Base-by-base conservation (phyloP, 1,140 invertebrate genomes). In the Proales similis region DNA sequence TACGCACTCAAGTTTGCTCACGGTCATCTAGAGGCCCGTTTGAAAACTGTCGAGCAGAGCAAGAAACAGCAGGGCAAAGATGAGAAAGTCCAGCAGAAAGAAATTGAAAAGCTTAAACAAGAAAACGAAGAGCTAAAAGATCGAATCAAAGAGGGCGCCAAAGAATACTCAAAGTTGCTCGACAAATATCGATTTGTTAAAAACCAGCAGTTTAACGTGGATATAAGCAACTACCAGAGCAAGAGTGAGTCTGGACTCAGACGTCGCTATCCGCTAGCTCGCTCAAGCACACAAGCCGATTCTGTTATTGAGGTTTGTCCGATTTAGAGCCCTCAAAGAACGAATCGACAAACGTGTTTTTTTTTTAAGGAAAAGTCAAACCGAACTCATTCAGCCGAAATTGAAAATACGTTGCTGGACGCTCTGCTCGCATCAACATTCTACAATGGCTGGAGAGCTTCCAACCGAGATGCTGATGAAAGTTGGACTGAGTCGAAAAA, bases 121-220 rank as follows among this genome's bases (percentile, higher is more conserved):
- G 38, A 57, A 39, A 57, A 57, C 19, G 51, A 57, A 24, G 51
- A 57, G 19, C 36, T 57, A 1, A 57, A 57, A 39, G 33, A 57
- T 17, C 39, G 51, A 57, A 12, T 57, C 22, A 57, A 39, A 42
- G 36, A 36, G 27, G 51, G 51, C 7, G 51, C 33, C 17, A 57
- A 57, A 57, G 51, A 57, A 24, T 57, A 57, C 38, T 9, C 51
- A 19, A 57, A 57, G 27, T 42, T 57, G 27, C 45, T 57, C 11
- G 51, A 57, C 29, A 57, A 57, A 36, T 57, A 57, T 36, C 51
- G 51, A 7, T 32, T 42, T 17, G 4, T 39, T 22, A 57, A 57
- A 20, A 57, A 57, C 24, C 27, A 42, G 45, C 51, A 42, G 17
- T 57, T 57, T 42, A 53, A 53, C 29, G n/a, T 53, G 14, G 42